A percentile compares a stretch with the other conserved stretches of the same genome.
Conservation (phyloP, 1,140 invertebrate genomes). For the Oreohelix idahoensis region DNA sequence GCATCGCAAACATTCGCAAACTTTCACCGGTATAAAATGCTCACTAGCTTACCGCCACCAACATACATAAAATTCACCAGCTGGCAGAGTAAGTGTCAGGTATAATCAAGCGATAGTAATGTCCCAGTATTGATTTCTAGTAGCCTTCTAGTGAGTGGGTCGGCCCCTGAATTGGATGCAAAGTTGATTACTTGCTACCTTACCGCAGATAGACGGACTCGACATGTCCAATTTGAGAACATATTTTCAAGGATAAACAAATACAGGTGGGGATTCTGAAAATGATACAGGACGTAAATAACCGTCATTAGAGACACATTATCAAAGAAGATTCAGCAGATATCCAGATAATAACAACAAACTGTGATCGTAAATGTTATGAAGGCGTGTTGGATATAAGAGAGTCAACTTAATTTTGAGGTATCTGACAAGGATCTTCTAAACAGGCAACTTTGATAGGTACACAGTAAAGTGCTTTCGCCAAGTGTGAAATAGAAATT, state of each 20-base stretch:
- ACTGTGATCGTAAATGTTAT: too few species aligned
- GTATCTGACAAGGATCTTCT: too few species aligned
- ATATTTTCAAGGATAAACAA: not conserved
- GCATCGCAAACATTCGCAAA: not conserved
- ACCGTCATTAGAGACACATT: not conserved
- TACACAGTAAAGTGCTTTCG: too few species aligned
- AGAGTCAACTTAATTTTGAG: too few species aligned
- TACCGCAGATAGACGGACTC: not conserved
- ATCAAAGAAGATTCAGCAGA: not conserved
- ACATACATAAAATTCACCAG: not conserved
- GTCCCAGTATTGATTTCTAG: slow-evolving; percentile 25
- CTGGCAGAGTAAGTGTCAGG: not conserved
- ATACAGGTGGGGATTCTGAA: not conserved
- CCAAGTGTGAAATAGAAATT: too few species aligned
- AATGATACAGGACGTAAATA: not conserved
- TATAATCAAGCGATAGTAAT: slow-evolving; percentile 25
- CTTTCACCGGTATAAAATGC: not conserved
- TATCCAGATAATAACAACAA: not conserved
- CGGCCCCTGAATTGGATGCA: not conserved
- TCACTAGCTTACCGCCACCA: not conserved
- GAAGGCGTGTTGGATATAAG: too few species aligned
- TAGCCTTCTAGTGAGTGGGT: not conserved
- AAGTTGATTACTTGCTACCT: not conserved
- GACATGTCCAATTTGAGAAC: not conserved
- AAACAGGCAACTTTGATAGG: too few species aligned